phyloP scores from a whole-genome alignment of 2,113 vertebrate species.

The Coreoperca whiteheadi region DNA sequence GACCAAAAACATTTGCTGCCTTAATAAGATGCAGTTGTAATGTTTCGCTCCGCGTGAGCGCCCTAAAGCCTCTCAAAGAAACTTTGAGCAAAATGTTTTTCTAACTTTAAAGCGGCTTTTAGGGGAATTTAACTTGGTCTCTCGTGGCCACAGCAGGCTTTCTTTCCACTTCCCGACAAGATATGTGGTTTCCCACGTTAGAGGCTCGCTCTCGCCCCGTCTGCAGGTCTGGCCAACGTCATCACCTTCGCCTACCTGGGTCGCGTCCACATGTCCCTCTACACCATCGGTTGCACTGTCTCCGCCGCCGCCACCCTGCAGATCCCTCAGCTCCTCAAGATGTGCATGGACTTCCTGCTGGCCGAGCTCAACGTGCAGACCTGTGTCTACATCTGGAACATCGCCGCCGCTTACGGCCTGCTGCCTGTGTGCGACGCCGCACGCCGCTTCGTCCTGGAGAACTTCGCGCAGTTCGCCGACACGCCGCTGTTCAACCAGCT shows the following conservation, averaged over 20 bases:
- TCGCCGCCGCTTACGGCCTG: slow-evolving; percentile 85
- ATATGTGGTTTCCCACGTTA: background rate
- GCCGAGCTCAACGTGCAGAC: slow-evolving; percentile 86
- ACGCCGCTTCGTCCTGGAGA: slow-evolving; percentile 84
- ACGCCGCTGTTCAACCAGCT: slow-evolving; percentile 88
- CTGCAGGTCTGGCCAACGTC: slow-evolving; percentile 84
- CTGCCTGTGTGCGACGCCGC: slow-evolving; percentile 80
- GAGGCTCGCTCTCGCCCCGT: background rate
- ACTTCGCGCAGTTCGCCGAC: slow-evolving; percentile 86
- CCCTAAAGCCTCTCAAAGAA: background rate
- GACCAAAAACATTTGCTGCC: too few relatives aligned
- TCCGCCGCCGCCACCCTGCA: slow-evolving; percentile 84
- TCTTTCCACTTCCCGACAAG: background rate
- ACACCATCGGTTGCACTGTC: slow-evolving; percentile 89
- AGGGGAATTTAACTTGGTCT: too few relatives aligned
- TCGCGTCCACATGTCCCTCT: slow-evolving; percentile 88
- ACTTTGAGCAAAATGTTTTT: background rate
- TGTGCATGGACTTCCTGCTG: slow-evolving; percentile 88
- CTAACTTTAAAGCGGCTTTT: background rate
- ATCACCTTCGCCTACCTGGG: slow-evolving; percentile 89
- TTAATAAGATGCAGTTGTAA: background rate
- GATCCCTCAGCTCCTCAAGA: slow-evolving; percentile 85
- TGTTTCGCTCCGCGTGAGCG: background rate
- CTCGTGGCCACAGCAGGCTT: background rate
- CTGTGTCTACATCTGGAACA: slow-evolving; percentile 89